Base-by-base conservation (phyloP, 2,888 invertebrate genomes). In the Eulithis prunata region DNA sequence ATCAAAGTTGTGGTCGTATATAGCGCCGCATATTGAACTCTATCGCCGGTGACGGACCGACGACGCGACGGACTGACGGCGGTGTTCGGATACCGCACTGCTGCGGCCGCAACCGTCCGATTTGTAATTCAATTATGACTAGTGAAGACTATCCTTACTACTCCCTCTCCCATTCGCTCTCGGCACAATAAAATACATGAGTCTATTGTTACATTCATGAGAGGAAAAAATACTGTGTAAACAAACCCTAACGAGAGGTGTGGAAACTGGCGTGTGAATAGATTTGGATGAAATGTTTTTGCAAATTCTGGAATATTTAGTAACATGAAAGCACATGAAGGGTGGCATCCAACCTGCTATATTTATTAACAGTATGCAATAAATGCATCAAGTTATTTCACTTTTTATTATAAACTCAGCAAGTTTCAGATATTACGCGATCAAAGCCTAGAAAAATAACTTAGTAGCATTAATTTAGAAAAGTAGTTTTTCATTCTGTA, bases 121-220 rank as follows among this genome's bases (percentile, higher is more conserved):
- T 80, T 82, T 81, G 78, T 82, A 78, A 83, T 83, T 83, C 79
- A 82, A 81, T 81, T 79, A 81, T 78, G 79, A 80, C 71, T 77
- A 76, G 76, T 69, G 73, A 74, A 74, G 71, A 78, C 74, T 73
- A 69, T 74, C 71, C 72, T 68, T 69, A 72, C 70, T 71, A 53
- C 69, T 43, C 59, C 32, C 59, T 60, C 75, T 70, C 69, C 65
- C 62, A 74, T 59, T 65, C 74, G 69, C 69, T 64, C 64, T 57
- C 75, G 70, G 68, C 69, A 52, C 79, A 84, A 84, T 85, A 83
- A 84, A 82, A 85, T 85, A 82, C 82, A 85, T 83, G 82, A 83
- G 80, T 57, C 79, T 78, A 71, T 77, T 81, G 83, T 81, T 79
- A 81, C 80, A 82, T 83, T 83, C 81, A 83, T 83, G 80, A 82